Evolutionary conservation across 1,140 invertebrate genomes (phyloP), one percentile per base, ranked within the genome.

Genomic region (Danaus melanippus): DNA sequence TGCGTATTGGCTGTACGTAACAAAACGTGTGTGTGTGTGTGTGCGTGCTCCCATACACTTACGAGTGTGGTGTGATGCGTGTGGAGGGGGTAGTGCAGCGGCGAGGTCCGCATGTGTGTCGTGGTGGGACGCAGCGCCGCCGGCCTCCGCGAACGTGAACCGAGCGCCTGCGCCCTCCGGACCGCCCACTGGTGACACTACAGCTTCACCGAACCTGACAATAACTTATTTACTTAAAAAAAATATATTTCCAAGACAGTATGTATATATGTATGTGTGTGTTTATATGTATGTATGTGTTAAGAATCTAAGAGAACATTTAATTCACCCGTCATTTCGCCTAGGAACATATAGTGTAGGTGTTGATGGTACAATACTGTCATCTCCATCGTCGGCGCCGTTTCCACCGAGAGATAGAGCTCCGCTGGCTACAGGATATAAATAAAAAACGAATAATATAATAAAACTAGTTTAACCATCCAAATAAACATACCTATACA

Each of bases 351-450:
- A 95, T 1, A 97, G 80, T 0, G 95, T 97, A 0, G 95, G 96
- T 1, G 95, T 97, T 53, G 94, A 95, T 6, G 96, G 96, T 10
- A 97, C 95, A 63, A 96, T 96, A 51, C 94, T 93, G 73, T 97
- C 95, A 77, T 96, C 95, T 5, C 91, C 92, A 15, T 91, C 92
- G 67, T 96, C 94, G 71, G 86, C 80, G 77, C 77, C 68, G 74
- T 71, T 76, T 58, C 80, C 82, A 1, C 78, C 79, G 12, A 86
- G 57, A 1, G 83, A 83, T 32, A 86, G 57, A 1, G 83, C 66
- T n/a, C 83, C 83, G 42, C 72, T 82, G 8, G 77, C 82, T 84
- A 60, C 21, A 60, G 60, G 54, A 49, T 32, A 32, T 32, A 32
- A 32, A 32, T 32, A 32, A 32, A 32, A 32, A 32, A 2, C 21